phyloP scores from a whole-genome alignment of 2,888 invertebrate species.

The Eledone cirrhosa region DNA sequence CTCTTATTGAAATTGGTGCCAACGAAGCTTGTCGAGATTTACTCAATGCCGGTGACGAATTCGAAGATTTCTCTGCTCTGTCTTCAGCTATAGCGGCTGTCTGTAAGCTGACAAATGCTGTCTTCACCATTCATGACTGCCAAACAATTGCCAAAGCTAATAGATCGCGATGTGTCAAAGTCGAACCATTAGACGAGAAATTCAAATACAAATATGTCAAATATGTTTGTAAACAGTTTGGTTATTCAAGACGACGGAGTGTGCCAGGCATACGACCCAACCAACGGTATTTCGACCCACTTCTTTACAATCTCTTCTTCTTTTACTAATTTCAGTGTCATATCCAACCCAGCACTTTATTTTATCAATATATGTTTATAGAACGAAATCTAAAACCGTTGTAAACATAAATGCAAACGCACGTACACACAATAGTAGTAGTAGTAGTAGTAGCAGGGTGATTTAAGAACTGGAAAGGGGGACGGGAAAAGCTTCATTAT shows the following conservation, averaged over 20 bases:
- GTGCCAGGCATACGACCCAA: conserved; percentile 6
- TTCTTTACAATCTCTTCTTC: too few species aligned
- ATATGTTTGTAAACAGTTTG: conserved; percentile 23
- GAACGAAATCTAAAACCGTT: too few species aligned
- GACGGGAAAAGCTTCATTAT: too few species aligned
- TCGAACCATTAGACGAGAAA: conserved; percentile 10
- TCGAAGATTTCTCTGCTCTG: conserved; percentile 13
- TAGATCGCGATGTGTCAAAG: conserved; percentile 10
- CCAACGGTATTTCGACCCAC: not conserved
- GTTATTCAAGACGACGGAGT: not conserved
- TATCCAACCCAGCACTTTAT: too few species aligned
- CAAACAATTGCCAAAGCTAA: conserved; percentile 17
- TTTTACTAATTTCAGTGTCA: too few species aligned
- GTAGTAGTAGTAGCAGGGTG: too few species aligned
- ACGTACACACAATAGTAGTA: too few species aligned
- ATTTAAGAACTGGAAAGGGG: too few species aligned
- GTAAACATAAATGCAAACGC: too few species aligned
- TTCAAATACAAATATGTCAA: conserved; percentile 26
- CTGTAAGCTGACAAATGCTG: conserved; percentile 10
- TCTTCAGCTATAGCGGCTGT: conserved; percentile 14
- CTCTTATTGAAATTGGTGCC: conserved; percentile 19
- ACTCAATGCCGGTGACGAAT: conserved; percentile 15
- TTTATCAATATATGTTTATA: too few species aligned
- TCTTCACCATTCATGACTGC: conserved; percentile 18
- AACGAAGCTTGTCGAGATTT: conserved; percentile 16